These are phyloP conservation scores for Psammodynastes pulverulentus DNA, from an alignment of 2,113 vertebrate species.

Conservation along the genomic window DNA sequence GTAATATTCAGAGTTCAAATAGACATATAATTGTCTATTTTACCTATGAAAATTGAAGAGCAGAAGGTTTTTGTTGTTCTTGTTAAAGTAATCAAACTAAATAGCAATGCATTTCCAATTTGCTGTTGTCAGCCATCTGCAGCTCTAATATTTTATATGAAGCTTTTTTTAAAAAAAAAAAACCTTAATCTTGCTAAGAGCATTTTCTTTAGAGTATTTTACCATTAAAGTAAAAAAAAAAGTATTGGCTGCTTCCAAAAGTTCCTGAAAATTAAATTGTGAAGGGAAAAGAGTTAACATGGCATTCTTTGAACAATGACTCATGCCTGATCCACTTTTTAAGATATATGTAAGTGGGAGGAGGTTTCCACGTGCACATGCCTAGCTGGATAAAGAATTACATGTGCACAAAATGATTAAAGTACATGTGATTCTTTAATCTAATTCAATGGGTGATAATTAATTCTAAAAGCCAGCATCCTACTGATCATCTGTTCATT, in stretches of 20 bases:
- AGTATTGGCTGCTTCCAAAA: neutral
- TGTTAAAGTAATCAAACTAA: slow-evolving; percentile 24
- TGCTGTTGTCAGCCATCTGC: slow-evolving; percentile 27
- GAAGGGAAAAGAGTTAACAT: neutral
- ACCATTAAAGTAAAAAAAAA: neutral
- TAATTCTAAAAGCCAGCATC: neutral
- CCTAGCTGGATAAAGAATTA: neutral
- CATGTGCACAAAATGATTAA: neutral
- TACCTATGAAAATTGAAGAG: slow-evolving; percentile 11
- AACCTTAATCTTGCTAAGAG: slow-evolving; percentile 30
- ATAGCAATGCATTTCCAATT: neutral
- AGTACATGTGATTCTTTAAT: neutral
- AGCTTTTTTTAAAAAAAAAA: slow-evolving; percentile 11
- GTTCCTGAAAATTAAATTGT: neutral
- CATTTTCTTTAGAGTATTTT: slow-evolving; percentile 20
- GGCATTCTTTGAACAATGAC: neutral
- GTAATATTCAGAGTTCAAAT: neutral
- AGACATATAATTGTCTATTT: slow-evolving; percentile 15
- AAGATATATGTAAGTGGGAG: neutral
- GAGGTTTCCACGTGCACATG: neutral
- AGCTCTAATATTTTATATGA: slow-evolving; percentile 31
- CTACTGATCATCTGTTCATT: neutral
- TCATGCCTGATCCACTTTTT: neutral
- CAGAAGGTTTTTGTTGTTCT: neutral
- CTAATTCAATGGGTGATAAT: neutral